phyloP scores from a whole-genome alignment of 2,888 invertebrate species.

The Ochropleura plecta region DNA sequence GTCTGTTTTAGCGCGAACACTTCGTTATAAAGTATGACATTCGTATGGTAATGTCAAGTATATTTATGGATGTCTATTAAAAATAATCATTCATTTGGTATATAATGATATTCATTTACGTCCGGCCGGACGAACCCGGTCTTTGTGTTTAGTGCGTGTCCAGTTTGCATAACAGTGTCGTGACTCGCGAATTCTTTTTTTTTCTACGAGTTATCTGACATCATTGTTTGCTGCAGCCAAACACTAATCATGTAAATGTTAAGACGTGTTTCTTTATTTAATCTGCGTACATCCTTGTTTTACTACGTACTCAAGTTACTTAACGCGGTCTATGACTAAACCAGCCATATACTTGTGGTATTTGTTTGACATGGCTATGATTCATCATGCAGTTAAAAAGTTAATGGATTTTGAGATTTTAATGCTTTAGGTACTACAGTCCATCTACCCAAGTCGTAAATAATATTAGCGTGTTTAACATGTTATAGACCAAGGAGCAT shows the following conservation, averaged over 20 bases:
- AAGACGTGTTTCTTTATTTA: constrained; percentile 41
- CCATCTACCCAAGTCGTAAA: constrained; percentile 34
- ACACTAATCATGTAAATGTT: constrained; percentile 38
- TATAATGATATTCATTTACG: constrained; percentile 74
- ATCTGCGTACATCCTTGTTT: constrained; percentile 47
- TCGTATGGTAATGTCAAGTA: constrained; percentile 78
- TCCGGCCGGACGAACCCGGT: constrained; percentile 82
- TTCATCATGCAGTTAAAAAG: constrained; percentile 55
- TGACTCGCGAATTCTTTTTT: constrained; percentile 62
- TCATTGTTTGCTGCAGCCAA: constrained; percentile 45
- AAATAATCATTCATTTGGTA: constrained; percentile 77
- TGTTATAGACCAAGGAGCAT: constrained; percentile 37
- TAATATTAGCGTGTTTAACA: constrained; percentile 47
- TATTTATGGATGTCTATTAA: constrained; percentile 73
- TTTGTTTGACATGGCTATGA: constrained; percentile 54
- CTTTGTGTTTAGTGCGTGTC: constrained; percentile 75
- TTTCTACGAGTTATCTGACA: constrained; percentile 22
- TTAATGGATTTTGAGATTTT: constrained; percentile 50
- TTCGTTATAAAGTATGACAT: constrained; percentile 62
- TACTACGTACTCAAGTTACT: constrained; percentile 36
- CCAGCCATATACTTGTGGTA: constrained; percentile 40
- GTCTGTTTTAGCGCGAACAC: constrained; percentile 16
- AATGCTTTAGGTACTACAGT: constrained; percentile 24
- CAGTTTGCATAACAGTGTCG: constrained; percentile 82
- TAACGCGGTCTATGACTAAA: constrained; percentile 36